These are phyloP conservation scores for Apostichopus leukothele DNA, from an alignment of 53 echinoderm and acorn worm genomes.

Conservation along the genomic window DNA sequence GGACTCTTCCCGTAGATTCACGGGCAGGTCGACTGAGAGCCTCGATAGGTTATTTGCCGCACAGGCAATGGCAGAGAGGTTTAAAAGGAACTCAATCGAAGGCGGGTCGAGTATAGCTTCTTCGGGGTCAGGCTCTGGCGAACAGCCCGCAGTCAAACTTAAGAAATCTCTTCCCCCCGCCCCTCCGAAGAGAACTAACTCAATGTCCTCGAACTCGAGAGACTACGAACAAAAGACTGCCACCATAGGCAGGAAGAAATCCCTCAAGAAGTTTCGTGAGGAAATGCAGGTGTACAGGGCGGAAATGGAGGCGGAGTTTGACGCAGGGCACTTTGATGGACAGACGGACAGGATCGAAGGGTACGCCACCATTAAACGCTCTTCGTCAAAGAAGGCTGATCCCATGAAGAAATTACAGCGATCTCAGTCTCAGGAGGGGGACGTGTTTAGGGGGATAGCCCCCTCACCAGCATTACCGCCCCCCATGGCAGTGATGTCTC, in stretches of 20 bases:
- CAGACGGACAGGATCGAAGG: constrained; percentile 79
- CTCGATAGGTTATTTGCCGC: constrained; percentile 70
- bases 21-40: constrained; percentile 66
- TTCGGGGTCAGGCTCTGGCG: constrained; percentile 80
- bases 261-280: constrained; percentile 89
- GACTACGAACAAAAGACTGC: constrained; percentile 84
- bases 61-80: constrained; percentile 58
- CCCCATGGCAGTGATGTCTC: constrained; percentile 46
- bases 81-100: constrained; percentile 82
- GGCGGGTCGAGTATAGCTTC: constrained; percentile 81
- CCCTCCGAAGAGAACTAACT: constrained; percentile 81
- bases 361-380: constrained; percentile 91
- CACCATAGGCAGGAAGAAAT: constrained; percentile 94
- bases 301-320: constrained; percentile 57
- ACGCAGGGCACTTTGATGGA: constrained; percentile 58
- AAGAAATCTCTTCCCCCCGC: constrained; percentile 77
- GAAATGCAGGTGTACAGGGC: constrained; percentile 61
- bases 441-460: constrained; percentile 57
- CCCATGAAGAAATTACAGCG: constrained; percentile 55
- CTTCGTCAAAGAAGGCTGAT: constrained; percentile 73
- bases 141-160: constrained; percentile 59
- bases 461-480: constrained; percentile 52
- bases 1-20: constrained; percentile 28
- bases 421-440: constrained; percentile 68
- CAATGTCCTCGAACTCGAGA: constrained; percentile 57